phyloP scores from a whole-genome alignment of 2,797 vertebrate species.

The Sardinella longiceps region DNA sequence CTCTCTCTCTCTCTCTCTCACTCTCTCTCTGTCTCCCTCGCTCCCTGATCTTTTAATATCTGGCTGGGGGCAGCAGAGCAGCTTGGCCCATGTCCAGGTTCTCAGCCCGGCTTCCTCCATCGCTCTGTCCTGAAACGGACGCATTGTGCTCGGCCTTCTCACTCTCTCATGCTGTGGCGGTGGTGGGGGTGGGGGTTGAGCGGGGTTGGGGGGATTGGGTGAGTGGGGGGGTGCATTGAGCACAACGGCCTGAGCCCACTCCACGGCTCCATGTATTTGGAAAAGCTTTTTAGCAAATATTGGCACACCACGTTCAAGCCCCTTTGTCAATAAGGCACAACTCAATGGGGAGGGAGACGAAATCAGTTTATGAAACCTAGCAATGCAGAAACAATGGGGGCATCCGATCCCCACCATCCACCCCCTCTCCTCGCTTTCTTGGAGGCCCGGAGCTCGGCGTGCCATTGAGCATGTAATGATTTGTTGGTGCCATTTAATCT shows the following conservation, averaged over 20 bases:
- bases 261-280: slow-evolving; percentile 67
- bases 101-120: slow-evolving; percentile 44
- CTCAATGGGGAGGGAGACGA: slow-evolving; percentile 40
- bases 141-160: slow-evolving; percentile 48
- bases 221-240: background rate
- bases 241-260: slow-evolving; percentile 38
- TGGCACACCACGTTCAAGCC: slow-evolving; percentile 67
- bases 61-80: slow-evolving; percentile 42
- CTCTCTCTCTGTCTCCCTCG: slow-evolving; percentile 31
- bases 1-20: slow-evolving; percentile 8
- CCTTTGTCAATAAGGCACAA: slow-evolving; percentile 68
- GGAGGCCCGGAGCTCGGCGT: slow-evolving; percentile 49
- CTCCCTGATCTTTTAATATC: slow-evolving; percentile 44
- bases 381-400: slow-evolving; percentile 68
- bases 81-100: slow-evolving; percentile 45
- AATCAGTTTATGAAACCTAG: slow-evolving; percentile 65
- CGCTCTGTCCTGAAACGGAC: slow-evolving; percentile 51
- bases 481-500: slow-evolving; percentile 53
- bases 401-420: slow-evolving; percentile 44
- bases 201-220: background rate
- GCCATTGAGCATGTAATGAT: slow-evolving; percentile 48
- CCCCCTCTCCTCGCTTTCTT: slow-evolving; percentile 30
- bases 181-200: slow-evolving; percentile 12
- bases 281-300: slow-evolving; percentile 80
- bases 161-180: slow-evolving; percentile 35